Evolutionary conservation across 2,113 vertebrate species (phyloP), one percentile per base, ranked within the genome.

Genomic region (Hydropotes inermis): DNA sequence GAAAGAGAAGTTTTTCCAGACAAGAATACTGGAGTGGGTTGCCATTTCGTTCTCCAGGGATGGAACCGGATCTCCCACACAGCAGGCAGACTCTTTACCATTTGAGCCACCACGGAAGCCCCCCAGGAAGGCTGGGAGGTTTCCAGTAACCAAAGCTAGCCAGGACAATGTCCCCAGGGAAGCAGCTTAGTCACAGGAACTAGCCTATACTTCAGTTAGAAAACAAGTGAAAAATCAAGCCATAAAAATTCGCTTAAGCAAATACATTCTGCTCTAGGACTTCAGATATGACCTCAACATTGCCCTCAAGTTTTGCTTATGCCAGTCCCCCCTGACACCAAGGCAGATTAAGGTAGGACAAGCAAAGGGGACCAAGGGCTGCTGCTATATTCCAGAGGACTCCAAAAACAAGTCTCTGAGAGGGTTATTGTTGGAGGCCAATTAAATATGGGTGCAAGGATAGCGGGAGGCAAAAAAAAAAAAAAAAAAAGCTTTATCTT

Each of bases 101-200:
- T 23, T 70, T 70, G 67, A 70, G 67, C n/a, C 12, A 70, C 19
- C 5, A 39, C 10, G n/a, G 19, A 12, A 70, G 19, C 5, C 67
- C 67, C 67, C n/a, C 19, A 39, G 47, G 19, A 78, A 76, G 61
- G 45, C 28, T n/a, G 25, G 15, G 15, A 45, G 47, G 25, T 57
- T 50, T 54, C 39, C 30, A 15, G 7, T 4, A 50, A 83, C 45
- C 2, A 3, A 0, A 10, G n/a, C 27, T 16, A 36, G 30, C 30
- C 83, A 52, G 81, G n/a, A 94, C 30, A 36, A 78, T 8, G 82
- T 13, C 57, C n/a, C 39, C 4, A 2, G 36, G 74, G n/a, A 10
- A 36, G 52, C 11, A 17, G 78, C 78, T 92, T 57, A 95, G 83
- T 93, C 97, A 97, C 67, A 87, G 87, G 93, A 97, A 91, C 79